Percentiles rank a stretch among this genome's conserved stretches.
phyloP scores from a whole-genome alignment of 2,797 vertebrate species.

The Luscinia luscinia region DNA sequence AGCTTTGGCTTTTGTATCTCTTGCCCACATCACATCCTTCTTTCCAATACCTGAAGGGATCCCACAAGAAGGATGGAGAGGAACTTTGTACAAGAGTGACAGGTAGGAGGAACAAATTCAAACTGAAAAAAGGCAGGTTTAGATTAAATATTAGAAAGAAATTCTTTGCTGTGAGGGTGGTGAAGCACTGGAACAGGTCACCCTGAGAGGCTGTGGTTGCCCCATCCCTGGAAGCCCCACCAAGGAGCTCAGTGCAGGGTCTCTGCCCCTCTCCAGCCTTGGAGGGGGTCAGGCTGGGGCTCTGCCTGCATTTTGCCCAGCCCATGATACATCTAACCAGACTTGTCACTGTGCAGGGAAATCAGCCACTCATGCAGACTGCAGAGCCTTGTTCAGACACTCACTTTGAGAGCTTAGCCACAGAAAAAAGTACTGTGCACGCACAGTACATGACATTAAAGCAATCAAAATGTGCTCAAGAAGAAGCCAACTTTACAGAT shows the following conservation, averaged over 20 bases:
- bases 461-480: slow-evolving; percentile 27
- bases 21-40: background rate
- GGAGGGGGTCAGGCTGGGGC: background rate
- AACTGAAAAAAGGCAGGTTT: background rate
- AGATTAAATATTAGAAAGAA: background rate
- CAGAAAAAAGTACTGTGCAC: background rate
- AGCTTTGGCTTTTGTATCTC: background rate
- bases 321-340: background rate
- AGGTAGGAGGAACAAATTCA: background rate
- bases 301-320: background rate
- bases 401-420: slow-evolving; percentile 25
- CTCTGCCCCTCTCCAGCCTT: background rate
- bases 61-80: background rate
- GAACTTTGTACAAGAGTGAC: background rate
- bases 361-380: slow-evolving; percentile 19
- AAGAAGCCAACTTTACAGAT: background rate
- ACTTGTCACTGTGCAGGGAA: background rate
- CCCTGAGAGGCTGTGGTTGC: background rate
- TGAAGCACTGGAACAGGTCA: background rate
- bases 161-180: background rate
- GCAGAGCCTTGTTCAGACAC: slow-evolving; percentile 22
- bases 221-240: background rate
- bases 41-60: background rate
- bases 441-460: background rate
- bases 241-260: background rate